phyloP scores from a whole-genome alignment of 2,888 invertebrate genomes.

The Zygogramma bicolorata region DNA sequence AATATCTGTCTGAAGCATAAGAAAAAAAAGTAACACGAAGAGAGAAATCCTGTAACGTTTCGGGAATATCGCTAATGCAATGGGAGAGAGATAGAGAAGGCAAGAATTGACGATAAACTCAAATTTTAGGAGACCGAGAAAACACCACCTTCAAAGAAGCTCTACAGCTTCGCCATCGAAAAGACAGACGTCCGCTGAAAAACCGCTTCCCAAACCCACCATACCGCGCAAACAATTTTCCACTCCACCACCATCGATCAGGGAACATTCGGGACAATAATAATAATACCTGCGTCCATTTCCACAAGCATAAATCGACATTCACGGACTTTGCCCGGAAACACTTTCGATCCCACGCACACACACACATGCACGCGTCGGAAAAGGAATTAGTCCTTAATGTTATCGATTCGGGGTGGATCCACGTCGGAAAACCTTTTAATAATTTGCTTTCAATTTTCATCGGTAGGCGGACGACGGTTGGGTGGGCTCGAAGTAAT shows the following conservation, averaged over 20 bases:
- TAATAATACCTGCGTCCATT: not conserved
- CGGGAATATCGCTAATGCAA: no score
- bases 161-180: no score
- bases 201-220: no score
- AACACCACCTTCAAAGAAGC: no score
- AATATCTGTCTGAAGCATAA: no score
- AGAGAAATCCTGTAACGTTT: no score
- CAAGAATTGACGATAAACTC: no score
- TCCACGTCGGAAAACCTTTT: not conserved
- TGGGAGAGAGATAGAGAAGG: no score
- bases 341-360: not conserved
- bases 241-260: not conserved
- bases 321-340: not conserved
- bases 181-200: no score
- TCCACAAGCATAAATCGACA: not conserved
- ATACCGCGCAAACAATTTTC: no score
- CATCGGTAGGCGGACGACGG: not conserved
- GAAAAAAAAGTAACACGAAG: no score
- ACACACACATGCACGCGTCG: not conserved
- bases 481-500: not conserved
- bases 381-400: not conserved
- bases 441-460: constrained; percentile 25
- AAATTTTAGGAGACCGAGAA: no score
- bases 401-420: not conserved
- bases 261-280: not conserved